A percentile compares a stretch with the other conserved stretches of the same genome.
These are phyloP conservation scores for Pseudorhiza aurosa DNA, from an alignment of 30 jellyfish, hydroid and myxozoan species.

Conservation along the genomic window DNA sequence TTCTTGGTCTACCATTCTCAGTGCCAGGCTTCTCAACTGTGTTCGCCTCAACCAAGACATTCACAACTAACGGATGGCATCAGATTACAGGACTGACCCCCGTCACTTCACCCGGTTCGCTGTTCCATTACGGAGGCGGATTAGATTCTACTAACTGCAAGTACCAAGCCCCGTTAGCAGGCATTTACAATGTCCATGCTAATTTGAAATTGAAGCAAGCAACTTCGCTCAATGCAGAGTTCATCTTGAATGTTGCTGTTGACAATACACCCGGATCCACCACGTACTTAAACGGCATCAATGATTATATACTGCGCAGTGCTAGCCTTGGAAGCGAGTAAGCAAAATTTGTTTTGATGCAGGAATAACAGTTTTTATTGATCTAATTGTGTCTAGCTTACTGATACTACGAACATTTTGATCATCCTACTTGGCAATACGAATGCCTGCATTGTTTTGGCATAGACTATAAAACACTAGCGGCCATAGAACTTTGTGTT, in stretches of 20 bases:
- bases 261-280: constrained; percentile 66
- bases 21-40: constrained; percentile 86
- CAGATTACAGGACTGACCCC: constrained; percentile 45
- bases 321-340: constrained; percentile 59
- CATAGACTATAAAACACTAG: too few species aligned
- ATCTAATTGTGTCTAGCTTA: too few species aligned
- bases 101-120: constrained; percentile 28
- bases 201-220: constrained; percentile 77
- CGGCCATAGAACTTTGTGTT: too few species aligned
- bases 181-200: constrained; percentile 77
- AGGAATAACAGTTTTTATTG: too few species aligned
- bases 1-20: constrained; percentile 67
- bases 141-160: constrained; percentile 62
- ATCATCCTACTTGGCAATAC: too few species aligned
- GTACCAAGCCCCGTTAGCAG: constrained; percentile 72
- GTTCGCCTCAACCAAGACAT: constrained; percentile 30
- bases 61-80: constrained; percentile 64
- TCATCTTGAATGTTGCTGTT: constrained; percentile 61
- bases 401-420: too few species aligned
- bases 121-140: constrained; percentile 78
- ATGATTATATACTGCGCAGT: constrained; percentile 69
- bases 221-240: constrained; percentile 64
- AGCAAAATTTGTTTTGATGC: not conserved
- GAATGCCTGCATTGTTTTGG: too few species aligned
- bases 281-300: constrained; percentile 70